phyloP scores from a whole-genome alignment of 1,140 invertebrate genomes.

The Hesperophylax magnus region DNA sequence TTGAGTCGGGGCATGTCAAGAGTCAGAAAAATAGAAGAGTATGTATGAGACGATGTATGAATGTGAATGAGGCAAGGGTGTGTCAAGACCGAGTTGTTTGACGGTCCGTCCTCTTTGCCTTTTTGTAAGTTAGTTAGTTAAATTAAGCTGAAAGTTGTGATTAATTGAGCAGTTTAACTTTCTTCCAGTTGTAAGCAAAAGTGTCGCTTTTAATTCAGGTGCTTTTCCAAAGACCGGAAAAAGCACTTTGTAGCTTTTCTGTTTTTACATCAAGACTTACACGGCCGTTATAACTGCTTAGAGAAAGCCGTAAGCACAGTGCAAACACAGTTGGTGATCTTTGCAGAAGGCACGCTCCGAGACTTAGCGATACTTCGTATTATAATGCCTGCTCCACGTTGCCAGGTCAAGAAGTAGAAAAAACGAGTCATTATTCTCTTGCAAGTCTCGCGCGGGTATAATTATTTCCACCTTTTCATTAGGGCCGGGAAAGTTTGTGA shows the following conservation, averaged over 20 bases:
- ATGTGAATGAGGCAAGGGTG: no score
- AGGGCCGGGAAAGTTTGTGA: background rate
- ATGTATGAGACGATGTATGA: no score
- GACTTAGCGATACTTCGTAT: slow-evolving; percentile 31
- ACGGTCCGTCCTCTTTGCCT: no score
- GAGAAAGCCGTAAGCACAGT: slow-evolving; percentile 22
- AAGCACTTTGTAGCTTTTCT: no score
- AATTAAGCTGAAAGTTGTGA: no score
- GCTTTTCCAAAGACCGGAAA: background rate
- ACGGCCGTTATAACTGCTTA: background rate
- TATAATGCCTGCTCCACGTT: background rate
- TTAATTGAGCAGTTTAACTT: no score
- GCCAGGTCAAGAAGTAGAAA: slow-evolving; percentile 3
- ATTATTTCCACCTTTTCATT: slow-evolving; percentile 29
- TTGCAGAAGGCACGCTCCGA: slow-evolving; percentile 21
- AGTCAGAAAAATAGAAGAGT: no score
- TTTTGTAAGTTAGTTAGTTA: no score
- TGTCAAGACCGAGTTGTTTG: no score
- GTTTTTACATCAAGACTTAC: slow-evolving; percentile 5
- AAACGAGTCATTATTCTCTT: background rate
- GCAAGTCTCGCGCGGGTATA: background rate
- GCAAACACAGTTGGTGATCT: slow-evolving; percentile 38
- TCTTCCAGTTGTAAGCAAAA: no score
- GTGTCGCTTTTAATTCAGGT: no score
- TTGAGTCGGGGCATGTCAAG: no score